Percentiles rank a stretch among this genome's conserved stretches.
Evolutionary conservation across 2,797 vertebrate genomes (phyloP).

Genomic region (Pterois miles): DNA sequence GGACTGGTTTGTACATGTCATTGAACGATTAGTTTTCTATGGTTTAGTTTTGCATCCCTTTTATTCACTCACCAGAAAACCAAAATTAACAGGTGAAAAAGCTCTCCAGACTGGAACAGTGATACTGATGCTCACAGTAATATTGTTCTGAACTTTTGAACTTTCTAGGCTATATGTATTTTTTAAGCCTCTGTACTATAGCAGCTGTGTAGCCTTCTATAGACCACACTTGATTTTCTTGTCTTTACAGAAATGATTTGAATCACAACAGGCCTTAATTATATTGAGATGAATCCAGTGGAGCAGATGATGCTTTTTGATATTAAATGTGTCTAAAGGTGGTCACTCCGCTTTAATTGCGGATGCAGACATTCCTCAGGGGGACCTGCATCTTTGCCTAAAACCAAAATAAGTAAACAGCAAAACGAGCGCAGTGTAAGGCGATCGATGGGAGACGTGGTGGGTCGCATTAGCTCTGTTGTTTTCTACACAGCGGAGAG

Average conservation of each 20-base stretch:
- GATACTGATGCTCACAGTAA: background rate
- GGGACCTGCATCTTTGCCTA: conserved; percentile 41
- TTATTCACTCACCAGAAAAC: conserved; percentile 9
- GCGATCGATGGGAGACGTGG: conserved; percentile 68
- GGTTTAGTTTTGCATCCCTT: too few species aligned
- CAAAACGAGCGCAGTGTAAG: conserved; percentile 46
- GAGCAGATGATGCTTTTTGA: background rate
- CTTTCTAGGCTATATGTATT: background rate
- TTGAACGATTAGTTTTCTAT: too few species aligned
- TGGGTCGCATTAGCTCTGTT: conserved; percentile 64
- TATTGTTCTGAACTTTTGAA: background rate
- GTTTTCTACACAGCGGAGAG: conserved; percentile 62
- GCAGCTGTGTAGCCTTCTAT: background rate
- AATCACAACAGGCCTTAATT: background rate
- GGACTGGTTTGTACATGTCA: too few species aligned
- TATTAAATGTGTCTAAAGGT: conserved; percentile 7
- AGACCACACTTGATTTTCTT: background rate
- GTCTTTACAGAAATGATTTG: background rate
- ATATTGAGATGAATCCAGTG: background rate
- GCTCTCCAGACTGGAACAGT: background rate
- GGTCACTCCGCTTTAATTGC: conserved; percentile 31
- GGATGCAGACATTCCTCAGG: conserved; percentile 37
- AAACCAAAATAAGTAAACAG: conserved; percentile 72
- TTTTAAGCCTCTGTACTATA: background rate
- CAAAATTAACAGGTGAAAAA: background rate